Conservation (phyloP, 1,140 invertebrate species). For the Hestina assimilis region DNA sequence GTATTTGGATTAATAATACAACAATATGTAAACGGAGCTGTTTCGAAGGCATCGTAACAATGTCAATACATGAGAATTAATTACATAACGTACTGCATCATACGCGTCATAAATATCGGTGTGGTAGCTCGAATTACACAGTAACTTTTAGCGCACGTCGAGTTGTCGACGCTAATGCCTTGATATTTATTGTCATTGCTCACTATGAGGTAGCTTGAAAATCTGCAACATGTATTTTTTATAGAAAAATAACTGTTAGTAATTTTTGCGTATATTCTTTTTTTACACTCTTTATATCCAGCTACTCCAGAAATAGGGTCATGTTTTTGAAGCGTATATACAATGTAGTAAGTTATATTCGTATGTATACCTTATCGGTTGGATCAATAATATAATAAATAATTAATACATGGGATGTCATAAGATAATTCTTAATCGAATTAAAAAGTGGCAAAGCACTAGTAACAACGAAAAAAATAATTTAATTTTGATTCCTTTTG, state of each 20-base stretch:
- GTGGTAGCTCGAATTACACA: constrained; percentile 23
- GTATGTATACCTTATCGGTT: no score
- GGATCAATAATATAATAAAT: no score
- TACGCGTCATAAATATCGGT: constrained; percentile 18
- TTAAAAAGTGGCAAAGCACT: no score
- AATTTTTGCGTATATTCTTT: background rate
- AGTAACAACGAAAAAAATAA: no score
- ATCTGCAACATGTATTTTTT: constrained; percentile 6
- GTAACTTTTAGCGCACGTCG: constrained; percentile 30
- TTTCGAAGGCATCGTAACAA: constrained; percentile 5
- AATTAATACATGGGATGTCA: no score
- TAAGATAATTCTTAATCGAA: no score
- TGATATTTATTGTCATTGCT: constrained; percentile 27
- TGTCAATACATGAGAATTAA: constrained; percentile 15
- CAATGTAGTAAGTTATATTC: no score
- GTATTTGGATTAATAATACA: background rate
- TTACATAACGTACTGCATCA: constrained; percentile 19
- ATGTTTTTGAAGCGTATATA: no score
- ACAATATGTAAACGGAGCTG: background rate
- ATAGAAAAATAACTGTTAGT: background rate
- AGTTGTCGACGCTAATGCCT: constrained; percentile 22
- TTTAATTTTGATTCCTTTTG: no score
- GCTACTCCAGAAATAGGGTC: no score
- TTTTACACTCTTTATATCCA: background rate
- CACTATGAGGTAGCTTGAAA: constrained; percentile 25